A percentile compares a stretch with the other conserved stretches of the same genome.
These are phyloP conservation scores for Bos javanicus DNA, from an alignment of 2,113 vertebrate genomes.

Conservation along the genomic window DNA sequence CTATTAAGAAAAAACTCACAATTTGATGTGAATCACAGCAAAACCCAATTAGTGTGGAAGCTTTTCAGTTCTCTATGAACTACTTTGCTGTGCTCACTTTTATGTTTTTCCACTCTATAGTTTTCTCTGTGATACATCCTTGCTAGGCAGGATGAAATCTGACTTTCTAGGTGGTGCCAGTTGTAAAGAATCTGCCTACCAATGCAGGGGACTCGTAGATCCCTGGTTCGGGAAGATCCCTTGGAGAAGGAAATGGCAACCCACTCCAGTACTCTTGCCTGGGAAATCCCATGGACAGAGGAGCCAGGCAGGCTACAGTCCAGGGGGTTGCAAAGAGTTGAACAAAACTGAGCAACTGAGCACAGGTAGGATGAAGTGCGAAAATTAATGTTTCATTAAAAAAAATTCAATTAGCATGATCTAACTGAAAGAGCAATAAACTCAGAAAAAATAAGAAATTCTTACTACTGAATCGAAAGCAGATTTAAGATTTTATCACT, in stretches of 20 bases:
- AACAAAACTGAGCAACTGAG: background rate
- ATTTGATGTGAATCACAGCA: background rate
- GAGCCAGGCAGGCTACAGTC: background rate
- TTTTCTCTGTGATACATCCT: background rate
- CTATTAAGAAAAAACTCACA: background rate
- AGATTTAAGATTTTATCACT: background rate
- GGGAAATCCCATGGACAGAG: background rate
- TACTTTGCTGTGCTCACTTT: background rate
- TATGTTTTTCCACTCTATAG: background rate
- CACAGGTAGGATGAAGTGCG: background rate
- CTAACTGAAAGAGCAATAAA: background rate
- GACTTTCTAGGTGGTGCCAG: background rate
- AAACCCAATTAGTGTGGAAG: background rate
- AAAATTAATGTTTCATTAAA: background rate
- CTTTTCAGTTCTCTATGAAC: background rate
- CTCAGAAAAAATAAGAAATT: background rate
- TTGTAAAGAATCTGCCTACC: background rate
- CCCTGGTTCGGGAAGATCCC: background rate
- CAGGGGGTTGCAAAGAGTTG: background rate
- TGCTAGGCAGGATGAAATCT: background rate
- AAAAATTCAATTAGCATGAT: background rate
- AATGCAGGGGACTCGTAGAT: background rate
- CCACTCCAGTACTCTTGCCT: background rate
- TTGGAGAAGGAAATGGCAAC: background rate
- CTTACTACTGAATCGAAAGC: background rate